Percentiles rank a stretch among this genome's conserved stretches.
Evolutionary conservation across 2,888 invertebrate species (phyloP).

Genomic region (Junonia oenone): DNA sequence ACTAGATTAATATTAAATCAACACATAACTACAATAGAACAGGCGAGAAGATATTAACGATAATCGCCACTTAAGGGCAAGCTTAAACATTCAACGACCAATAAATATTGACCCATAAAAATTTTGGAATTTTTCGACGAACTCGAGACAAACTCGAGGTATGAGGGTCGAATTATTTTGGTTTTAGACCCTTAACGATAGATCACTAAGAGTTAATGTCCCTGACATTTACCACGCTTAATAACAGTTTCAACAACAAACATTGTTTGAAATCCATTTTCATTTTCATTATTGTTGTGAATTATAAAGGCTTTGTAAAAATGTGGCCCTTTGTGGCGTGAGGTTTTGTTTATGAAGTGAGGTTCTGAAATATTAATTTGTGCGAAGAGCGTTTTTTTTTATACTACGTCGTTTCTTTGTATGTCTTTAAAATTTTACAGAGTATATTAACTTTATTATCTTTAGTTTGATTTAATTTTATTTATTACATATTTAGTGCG

Average conservation of each 20-base stretch:
- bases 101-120: conserved; percentile 2
- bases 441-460: not conserved
- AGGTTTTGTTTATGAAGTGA: conserved; percentile 27
- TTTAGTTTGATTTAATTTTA: not conserved
- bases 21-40: not conserved
- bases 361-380: conserved; percentile 21
- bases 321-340: conserved; percentile 22
- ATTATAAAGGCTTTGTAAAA: conserved; percentile 30
- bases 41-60: conserved; percentile 11
- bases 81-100: conserved; percentile 5
- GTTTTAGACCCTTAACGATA: conserved; percentile 9
- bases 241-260: conserved; percentile 35
- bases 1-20: no score
- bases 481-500: not conserved
- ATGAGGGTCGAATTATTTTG: conserved; percentile 3
- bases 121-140: not conserved
- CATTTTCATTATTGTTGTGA: conserved; percentile 32
- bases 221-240: conserved; percentile 14
- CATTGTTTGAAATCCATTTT: conserved; percentile 33
- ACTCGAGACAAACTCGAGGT: not conserved
- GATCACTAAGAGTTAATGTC: conserved; percentile 19
- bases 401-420: conserved; percentile 1
- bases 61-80: conserved; percentile 12
- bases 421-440: no score
- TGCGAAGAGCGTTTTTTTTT: conserved; percentile 19